Conservation (phyloP, 1,140 invertebrate genomes). For the Melitaea cinxia region DNA sequence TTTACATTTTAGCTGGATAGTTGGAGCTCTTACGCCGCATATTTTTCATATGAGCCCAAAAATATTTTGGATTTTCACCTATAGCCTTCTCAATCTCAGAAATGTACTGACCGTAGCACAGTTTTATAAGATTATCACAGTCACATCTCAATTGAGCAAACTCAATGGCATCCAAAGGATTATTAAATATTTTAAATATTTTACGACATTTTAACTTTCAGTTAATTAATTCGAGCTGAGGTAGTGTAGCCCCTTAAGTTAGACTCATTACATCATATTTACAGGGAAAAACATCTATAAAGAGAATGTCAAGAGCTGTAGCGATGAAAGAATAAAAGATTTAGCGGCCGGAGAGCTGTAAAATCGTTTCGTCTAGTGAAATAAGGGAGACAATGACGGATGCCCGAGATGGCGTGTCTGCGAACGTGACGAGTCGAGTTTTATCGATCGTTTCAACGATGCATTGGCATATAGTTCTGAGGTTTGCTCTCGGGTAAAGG, state of each 20-base stretch:
- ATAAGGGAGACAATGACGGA: slow-evolving; percentile 28
- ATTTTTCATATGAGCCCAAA: too few species aligned
- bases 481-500: background rate
- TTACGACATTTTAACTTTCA: too few species aligned
- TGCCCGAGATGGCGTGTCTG: slow-evolving; percentile 14
- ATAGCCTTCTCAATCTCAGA: too few species aligned
- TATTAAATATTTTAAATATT: too few species aligned
- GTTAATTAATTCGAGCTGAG: too few species aligned
- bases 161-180: too few species aligned
- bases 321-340: slow-evolving; percentile 3
- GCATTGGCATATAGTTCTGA: background rate
- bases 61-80: too few species aligned
- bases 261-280: background rate
- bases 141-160: too few species aligned
- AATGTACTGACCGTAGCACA: too few species aligned
- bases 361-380: slow-evolving; percentile 26
- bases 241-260: background rate
- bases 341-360: slow-evolving; percentile 10
- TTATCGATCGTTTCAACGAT: slow-evolving; percentile 20
- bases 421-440: slow-evolving; percentile 27
- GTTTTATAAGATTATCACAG: too few species aligned
- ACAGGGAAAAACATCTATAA: background rate
- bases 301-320: slow-evolving; percentile 4
- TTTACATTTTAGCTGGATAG: too few species aligned
- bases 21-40: too few species aligned